phyloP scores from a whole-genome alignment of 2,888 invertebrate species.

The Malthinus seriepunctatus region DNA sequence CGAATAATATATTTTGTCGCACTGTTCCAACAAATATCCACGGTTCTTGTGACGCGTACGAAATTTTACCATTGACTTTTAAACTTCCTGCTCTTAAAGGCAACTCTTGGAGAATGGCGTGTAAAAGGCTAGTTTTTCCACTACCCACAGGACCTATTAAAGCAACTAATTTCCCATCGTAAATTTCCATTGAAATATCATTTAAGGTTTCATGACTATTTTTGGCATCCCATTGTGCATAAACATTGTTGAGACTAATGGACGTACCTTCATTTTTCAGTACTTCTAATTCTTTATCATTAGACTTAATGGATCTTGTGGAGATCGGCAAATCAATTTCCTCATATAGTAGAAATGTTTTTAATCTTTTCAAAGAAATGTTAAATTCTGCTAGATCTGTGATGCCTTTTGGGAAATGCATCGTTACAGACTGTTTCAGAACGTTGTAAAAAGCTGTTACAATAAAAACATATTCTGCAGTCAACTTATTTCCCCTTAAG shows the following conservation, averaged over 20 bases:
- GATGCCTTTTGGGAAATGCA: slow-evolving; percentile 72
- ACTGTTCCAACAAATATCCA: slow-evolving; percentile 66
- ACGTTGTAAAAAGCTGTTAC: slow-evolving; percentile 75
- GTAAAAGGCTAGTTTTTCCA: slow-evolving; percentile 69
- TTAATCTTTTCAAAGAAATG: slow-evolving; percentile 74
- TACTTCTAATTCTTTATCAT: background rate
- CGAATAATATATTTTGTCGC: slow-evolving; percentile 80
- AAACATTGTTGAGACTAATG: slow-evolving; percentile 54
- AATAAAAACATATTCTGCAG: slow-evolving; percentile 74
- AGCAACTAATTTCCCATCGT: slow-evolving; percentile 52
- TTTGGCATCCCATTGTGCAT: background rate
- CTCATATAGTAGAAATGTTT: slow-evolving; percentile 61
- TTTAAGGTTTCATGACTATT: slow-evolving; percentile 35
- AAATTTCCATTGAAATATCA: slow-evolving; percentile 37
- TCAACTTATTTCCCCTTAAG: slow-evolving; percentile 63
- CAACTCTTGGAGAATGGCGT: slow-evolving; percentile 72
- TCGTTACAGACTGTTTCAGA: slow-evolving; percentile 71
- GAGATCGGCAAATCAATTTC: slow-evolving; percentile 43
- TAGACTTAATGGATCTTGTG: background rate
- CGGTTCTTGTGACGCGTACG: slow-evolving; percentile 66
- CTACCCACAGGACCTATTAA: slow-evolving; percentile 68
- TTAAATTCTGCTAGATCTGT: slow-evolving; percentile 77
- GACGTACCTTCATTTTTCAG: too few species aligned
- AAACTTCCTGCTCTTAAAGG: slow-evolving; percentile 63
- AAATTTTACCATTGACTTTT: slow-evolving; percentile 62